phyloP scores from a whole-genome alignment of 2,797 vertebrate genomes.

The Notolabrus celidotus region DNA sequence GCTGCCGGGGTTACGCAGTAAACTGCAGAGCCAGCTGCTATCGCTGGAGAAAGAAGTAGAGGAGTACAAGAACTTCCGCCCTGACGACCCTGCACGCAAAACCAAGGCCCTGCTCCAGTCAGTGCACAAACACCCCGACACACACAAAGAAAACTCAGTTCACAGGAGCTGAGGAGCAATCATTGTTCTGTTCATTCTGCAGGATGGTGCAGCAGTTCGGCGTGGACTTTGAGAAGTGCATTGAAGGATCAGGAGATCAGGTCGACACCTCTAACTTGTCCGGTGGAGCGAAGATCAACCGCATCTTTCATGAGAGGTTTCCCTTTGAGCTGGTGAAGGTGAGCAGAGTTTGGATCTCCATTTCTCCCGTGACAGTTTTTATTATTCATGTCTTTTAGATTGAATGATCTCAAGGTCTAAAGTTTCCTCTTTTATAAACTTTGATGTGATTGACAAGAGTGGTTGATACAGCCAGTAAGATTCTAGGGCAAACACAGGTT shows the following conservation, averaged over 20 bases:
- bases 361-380: background rate
- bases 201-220: conserved; percentile 99
- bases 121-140: conserved; percentile 60
- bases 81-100: conserved; percentile 93
- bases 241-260: conserved; percentile 96
- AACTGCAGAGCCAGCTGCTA: conserved; percentile 94
- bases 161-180: background rate
- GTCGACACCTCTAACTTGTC: conserved; percentile 96
- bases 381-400: no score
- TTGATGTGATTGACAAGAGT: no score
- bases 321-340: conserved; percentile 96
- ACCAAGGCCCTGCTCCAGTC: conserved; percentile 97
- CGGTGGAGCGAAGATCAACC: conserved; percentile 94
- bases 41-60: conserved; percentile 97
- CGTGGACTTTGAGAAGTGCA: conserved; percentile 97
- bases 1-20: conserved; percentile 92
- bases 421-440: no score
- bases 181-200: background rate
- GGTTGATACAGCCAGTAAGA: no score
- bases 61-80: conserved; percentile 95
- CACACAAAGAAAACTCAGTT: background rate
- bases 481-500: no score
- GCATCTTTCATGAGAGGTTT: conserved; percentile 96
- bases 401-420: no score
- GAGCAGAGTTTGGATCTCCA: conserved; percentile 4